Evolutionary conservation across 2,888 invertebrate genomes (phyloP).

Genomic region (Baccha elongata): DNA sequence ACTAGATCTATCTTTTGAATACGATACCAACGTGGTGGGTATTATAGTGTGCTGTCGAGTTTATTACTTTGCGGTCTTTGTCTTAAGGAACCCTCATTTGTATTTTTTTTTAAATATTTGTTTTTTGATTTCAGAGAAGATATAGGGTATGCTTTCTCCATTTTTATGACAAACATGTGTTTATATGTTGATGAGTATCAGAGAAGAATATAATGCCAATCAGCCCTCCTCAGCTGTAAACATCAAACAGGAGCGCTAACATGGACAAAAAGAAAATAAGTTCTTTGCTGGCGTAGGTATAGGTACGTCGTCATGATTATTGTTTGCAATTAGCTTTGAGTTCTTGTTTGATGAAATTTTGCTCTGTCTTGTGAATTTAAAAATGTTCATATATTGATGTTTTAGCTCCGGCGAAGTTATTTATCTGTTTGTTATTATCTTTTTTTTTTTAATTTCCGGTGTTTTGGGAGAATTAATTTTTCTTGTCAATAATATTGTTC

Average conservation of each 20-base stretch:
- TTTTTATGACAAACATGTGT: conserved; percentile 33
- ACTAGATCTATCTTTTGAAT: conserved; percentile 1
- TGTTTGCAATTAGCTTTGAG: conserved; percentile 63
- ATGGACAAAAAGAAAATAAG: conserved; percentile 1
- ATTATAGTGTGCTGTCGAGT: conserved; percentile 1
- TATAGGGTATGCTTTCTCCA: conserved; percentile 42
- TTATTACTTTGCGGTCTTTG: conserved; percentile 21
- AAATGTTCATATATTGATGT: conserved; percentile 27
- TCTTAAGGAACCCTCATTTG: conserved; percentile 7
- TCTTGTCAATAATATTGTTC: conserved; percentile 1
- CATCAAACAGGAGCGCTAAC: conserved; percentile 27
- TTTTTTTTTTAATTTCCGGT: conserved; percentile 22
- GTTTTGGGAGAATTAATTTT: neutral
- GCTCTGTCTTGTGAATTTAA: conserved; percentile 57
- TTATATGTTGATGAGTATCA: conserved; percentile 14
- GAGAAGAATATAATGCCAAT: neutral
- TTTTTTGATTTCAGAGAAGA: conserved; percentile 48
- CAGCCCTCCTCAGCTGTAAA: neutral
- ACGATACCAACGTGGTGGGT: neutral
- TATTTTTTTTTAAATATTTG: conserved; percentile 6
- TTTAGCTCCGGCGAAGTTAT: neutral
- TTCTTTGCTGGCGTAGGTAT: neutral
- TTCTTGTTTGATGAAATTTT: conserved; percentile 19
- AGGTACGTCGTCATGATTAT: conserved; percentile 37
- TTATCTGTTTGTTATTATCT: conserved; percentile 7